Conservation (phyloP, 2,888 invertebrate genomes). For the Sinohyriopsis cumingii region DNA sequence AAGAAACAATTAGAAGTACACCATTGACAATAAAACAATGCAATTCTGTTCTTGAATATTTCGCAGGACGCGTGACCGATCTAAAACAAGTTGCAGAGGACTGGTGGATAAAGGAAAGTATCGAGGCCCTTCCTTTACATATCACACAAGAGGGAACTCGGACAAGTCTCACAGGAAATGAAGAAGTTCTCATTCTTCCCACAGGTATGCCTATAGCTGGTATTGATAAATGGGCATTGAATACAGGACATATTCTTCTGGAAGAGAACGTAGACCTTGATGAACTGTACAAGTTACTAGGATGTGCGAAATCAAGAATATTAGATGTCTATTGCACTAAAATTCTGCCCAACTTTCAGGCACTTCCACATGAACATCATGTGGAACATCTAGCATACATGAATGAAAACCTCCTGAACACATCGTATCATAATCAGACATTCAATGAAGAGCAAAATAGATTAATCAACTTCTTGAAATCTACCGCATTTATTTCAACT, state of each 20-base stretch:
- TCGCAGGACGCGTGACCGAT: not conserved
- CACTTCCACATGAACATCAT: conserved; percentile 3
- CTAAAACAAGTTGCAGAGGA: not conserved
- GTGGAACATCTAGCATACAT: conserved; percentile 9
- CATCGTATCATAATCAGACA: not conserved
- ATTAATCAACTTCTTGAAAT: conserved; percentile 3
- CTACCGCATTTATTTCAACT: conserved; percentile 12
- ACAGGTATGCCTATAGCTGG: conserved; percentile 19
- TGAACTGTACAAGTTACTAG: conserved; percentile 5
- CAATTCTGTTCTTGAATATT: conserved; percentile 1
- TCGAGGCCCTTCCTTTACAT: conserved; percentile 13
- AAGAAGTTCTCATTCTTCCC: conserved; percentile 21
- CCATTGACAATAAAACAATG: conserved; percentile 1
- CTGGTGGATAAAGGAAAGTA: not conserved
- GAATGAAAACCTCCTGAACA: not conserved
- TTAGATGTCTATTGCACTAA: conserved; percentile 5
- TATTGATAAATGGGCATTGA: conserved; percentile 21
- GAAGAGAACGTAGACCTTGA: conserved; percentile 1
- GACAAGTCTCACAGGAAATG: conserved; percentile 1
- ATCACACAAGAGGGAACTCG: conserved; percentile 5
- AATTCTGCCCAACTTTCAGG: conserved; percentile 8
- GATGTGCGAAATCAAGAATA: not conserved
- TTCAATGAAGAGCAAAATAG: not conserved
- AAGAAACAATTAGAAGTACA: not conserved
- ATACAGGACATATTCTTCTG: conserved; percentile 14